Percentiles rank a stretch among this genome's conserved stretches.
phyloP scores from a whole-genome alignment of 1,140 invertebrate species.

The Coenobita brevimanus region DNA sequence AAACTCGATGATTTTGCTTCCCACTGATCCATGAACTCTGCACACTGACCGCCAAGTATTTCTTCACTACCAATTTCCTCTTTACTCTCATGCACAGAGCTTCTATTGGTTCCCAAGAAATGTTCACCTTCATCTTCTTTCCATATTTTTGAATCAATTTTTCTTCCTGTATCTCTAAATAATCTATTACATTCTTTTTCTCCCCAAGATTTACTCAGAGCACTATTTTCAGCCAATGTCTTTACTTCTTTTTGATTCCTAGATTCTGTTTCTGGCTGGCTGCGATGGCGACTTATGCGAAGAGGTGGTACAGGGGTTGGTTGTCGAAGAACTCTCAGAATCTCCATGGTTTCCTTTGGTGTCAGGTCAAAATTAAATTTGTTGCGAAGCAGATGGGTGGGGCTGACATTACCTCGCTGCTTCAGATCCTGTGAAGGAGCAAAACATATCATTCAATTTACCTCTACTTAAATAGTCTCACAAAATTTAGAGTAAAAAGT shows the following conservation, averaged over 20 bases:
- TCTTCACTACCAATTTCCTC: neutral
- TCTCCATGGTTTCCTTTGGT: slow-evolving; percentile 70
- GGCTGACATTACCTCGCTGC: slow-evolving; percentile 40
- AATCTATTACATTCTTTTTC: slow-evolving; percentile 16
- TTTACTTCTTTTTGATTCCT: slow-evolving; percentile 21
- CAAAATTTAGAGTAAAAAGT: too few relatives aligned
- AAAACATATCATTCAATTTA: too few relatives aligned
- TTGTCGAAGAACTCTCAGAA: slow-evolving; percentile 67
- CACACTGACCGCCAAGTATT: neutral
- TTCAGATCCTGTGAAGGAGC: slow-evolving; percentile 54
- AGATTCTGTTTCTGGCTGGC: slow-evolving; percentile 19
- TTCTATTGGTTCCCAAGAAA: neutral
- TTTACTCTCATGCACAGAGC: neutral
- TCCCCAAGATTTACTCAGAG: slow-evolving; percentile 36
- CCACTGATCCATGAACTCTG: neutral
- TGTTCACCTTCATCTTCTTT: slow-evolving; percentile 16
- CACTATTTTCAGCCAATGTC: neutral
- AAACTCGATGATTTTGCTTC: slow-evolving; percentile 22
- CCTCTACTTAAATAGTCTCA: too few relatives aligned
- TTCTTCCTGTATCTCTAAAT: slow-evolving; percentile 20
- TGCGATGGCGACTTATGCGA: slow-evolving; percentile 37
- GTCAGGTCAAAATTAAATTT: slow-evolving; percentile 69
- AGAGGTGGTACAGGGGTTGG: slow-evolving; percentile 56
- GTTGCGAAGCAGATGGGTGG: slow-evolving; percentile 36
- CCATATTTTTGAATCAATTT: slow-evolving; percentile 5